These are phyloP conservation scores for Eurytoma californica DNA, from an alignment of 2,888 invertebrate species.

Conservation along the genomic window DNA sequence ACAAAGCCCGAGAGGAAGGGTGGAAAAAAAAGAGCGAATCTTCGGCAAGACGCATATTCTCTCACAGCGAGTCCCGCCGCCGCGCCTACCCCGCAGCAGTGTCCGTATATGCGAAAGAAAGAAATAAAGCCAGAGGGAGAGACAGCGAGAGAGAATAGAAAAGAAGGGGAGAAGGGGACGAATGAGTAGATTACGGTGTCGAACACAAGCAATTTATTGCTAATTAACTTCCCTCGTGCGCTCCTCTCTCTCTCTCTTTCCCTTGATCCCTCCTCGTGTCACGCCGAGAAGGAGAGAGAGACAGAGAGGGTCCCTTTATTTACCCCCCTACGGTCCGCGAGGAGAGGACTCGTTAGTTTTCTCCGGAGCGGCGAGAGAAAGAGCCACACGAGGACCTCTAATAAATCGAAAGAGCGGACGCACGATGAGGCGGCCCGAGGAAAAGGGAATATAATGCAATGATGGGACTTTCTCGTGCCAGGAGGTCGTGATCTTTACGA, in stretches of 20 bases:
- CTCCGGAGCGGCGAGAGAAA: conserved; percentile 47
- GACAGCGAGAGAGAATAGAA: conserved; percentile 45
- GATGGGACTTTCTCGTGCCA: conserved; percentile 65
- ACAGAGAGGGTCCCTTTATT: conserved; percentile 49
- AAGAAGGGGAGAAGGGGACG: conserved; percentile 38
- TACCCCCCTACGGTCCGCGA: conserved; percentile 37
- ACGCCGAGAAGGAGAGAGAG: conserved; percentile 37
- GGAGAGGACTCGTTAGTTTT: conserved; percentile 28
- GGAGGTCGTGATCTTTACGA: conserved; percentile 62
- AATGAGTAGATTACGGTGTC: conserved; percentile 59
- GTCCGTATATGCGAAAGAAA: conserved; percentile 35
- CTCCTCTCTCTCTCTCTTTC: conserved; percentile 29
- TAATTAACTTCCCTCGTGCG: conserved; percentile 57
- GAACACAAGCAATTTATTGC: conserved; percentile 59
- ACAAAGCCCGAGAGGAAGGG: conserved; percentile 40
- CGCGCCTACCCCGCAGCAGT: conserved; percentile 50
- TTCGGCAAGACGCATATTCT: conserved; percentile 30
- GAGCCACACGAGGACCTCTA: conserved; percentile 56
- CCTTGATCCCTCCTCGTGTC: conserved; percentile 55
- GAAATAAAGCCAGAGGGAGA: conserved; percentile 49
- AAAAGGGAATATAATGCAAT: conserved; percentile 59
- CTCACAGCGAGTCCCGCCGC: conserved; percentile 38
- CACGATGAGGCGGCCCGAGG: conserved; percentile 54
- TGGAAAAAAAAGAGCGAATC: neutral
- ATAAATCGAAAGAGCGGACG: conserved; percentile 59